Percentiles rank a stretch among this genome's conserved stretches.
Evolutionary conservation across 2,797 vertebrate species (phyloP).

Genomic region (Xenops minutus): DNA sequence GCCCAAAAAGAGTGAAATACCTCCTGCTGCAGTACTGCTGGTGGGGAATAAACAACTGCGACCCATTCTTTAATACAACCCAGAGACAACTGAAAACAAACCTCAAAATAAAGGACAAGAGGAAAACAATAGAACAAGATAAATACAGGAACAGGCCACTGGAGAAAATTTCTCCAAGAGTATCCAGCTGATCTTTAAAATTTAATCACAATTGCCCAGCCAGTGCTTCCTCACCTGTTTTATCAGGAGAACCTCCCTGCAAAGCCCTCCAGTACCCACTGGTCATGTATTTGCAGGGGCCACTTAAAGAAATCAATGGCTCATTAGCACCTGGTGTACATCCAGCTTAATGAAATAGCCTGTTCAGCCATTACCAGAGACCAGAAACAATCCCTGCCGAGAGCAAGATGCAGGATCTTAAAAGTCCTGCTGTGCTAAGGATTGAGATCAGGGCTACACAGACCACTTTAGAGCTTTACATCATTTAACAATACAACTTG

Average conservation of each 20-base stretch:
- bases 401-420: background rate
- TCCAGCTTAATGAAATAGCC: background rate
- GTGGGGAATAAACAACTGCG: background rate
- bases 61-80: background rate
- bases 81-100: background rate
- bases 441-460: background rate
- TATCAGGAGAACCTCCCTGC: background rate
- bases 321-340: background rate
- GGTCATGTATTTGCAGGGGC: background rate
- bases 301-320: background rate
- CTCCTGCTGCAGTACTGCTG: background rate
- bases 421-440: background rate
- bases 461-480: background rate
- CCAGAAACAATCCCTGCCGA: background rate
- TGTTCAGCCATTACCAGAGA: background rate
- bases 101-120: background rate
- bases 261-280: background rate
- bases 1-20: background rate
- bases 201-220: background rate
- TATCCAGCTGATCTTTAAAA: background rate
- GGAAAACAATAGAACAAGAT: background rate
- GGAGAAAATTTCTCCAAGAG: background rate
- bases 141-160: background rate
- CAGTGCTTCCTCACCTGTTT: background rate
- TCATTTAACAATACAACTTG: background rate